Percentiles rank a stretch among this genome's conserved stretches.
Evolutionary conservation across 2,888 invertebrate species (phyloP).

Genomic region (Stenodema calcarata): DNA sequence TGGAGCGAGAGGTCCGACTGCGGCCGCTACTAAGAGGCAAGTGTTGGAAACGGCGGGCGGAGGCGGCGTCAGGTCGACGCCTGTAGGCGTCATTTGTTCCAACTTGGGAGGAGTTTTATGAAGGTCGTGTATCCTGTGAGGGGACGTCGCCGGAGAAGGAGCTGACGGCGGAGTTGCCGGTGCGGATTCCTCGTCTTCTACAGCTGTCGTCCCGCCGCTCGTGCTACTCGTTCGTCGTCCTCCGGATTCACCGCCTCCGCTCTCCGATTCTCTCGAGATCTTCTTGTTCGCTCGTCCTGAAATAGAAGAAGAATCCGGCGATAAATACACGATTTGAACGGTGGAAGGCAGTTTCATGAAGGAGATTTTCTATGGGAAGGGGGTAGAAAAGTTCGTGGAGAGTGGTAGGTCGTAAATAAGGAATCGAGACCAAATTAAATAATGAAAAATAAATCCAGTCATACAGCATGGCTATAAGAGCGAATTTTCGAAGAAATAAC

Average conservation of each 20-base stretch:
- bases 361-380: no score
- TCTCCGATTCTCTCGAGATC: conserved; percentile 5
- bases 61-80: conserved; percentile 61
- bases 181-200: conserved; percentile 56
- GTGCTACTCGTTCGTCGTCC: background rate
- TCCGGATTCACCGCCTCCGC: background rate
- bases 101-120: conserved; percentile 32
- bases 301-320: background rate
- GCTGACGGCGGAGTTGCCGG: conserved; percentile 57
- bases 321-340: no score
- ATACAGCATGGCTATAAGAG: no score
- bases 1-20: conserved; percentile 80
- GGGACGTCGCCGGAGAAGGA: conserved; percentile 57
- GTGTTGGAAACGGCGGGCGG: conserved; percentile 76
- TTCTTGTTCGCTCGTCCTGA: conserved; percentile 1
- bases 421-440: no score
- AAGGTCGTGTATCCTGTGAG: background rate
- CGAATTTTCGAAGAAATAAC: no score
- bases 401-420: no score
- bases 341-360: no score
- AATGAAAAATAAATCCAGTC: no score
- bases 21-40: conserved; percentile 81
- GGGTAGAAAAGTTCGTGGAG: no score
- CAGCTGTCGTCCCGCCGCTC: background rate
- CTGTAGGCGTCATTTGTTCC: background rate